These are phyloP conservation scores for Lomographa bimaculata DNA, from an alignment of 2,888 invertebrate species.

Conservation along the genomic window DNA sequence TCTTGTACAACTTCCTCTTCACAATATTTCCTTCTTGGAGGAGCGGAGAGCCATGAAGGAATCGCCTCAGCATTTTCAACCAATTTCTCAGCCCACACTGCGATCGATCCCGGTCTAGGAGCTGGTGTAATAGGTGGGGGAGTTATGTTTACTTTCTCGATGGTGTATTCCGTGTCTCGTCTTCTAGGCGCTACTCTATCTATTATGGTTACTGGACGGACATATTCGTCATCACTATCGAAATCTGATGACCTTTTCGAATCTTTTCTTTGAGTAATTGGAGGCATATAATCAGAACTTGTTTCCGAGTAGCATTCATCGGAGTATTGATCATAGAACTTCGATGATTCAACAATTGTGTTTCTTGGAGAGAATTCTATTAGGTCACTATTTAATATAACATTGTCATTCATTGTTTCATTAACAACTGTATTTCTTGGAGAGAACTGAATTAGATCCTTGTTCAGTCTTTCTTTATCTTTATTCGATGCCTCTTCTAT, in stretches of 20 bases:
- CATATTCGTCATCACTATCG: slow-evolving; percentile 69
- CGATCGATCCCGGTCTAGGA: slow-evolving; percentile 66
- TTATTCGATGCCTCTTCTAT: no score
- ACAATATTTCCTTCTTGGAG: slow-evolving; percentile 66
- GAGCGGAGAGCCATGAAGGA: slow-evolving; percentile 77
- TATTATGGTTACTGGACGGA: slow-evolving; percentile 64
- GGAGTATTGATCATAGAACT: slow-evolving; percentile 52
- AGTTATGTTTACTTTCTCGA: slow-evolving; percentile 71
- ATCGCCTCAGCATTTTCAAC: slow-evolving; percentile 82
- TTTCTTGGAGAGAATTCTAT: slow-evolving; percentile 66
- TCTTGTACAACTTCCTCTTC: slow-evolving; percentile 58
- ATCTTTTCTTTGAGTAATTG: slow-evolving; percentile 35
- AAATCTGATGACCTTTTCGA: slow-evolving; percentile 36
- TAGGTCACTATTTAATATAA: slow-evolving; percentile 54
- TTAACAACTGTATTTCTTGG: slow-evolving; percentile 43
- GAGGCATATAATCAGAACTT: slow-evolving; percentile 62
- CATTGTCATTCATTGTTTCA: slow-evolving; percentile 33
- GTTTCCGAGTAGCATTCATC: slow-evolving; percentile 54
- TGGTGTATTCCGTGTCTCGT: slow-evolving; percentile 54
- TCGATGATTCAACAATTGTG: slow-evolving; percentile 40
- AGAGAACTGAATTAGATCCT: slow-evolving; percentile 70
- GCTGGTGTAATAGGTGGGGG: slow-evolving; percentile 76
- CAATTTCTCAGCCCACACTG: slow-evolving; percentile 76
- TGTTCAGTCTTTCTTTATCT: slow-evolving; percentile 43
- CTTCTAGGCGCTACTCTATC: slow-evolving; percentile 66